Evolutionary conservation across 2,113 vertebrate species (phyloP).

Genomic region (Salvator merianae): DNA sequence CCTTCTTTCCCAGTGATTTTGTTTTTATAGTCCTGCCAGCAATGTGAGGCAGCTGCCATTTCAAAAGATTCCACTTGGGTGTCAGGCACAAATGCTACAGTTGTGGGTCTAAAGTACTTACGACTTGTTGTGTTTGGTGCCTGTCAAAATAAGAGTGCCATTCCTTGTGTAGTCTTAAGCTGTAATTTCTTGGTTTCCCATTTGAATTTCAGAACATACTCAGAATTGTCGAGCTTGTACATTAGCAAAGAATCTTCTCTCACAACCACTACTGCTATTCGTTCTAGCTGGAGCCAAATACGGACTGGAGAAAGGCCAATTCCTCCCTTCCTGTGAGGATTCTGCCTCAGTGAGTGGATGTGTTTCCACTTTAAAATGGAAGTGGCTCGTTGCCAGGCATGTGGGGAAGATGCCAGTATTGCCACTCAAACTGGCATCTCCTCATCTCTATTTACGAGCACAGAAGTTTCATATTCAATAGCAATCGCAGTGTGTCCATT

Average conservation of each 20-base stretch:
- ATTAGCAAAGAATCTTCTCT: background rate
- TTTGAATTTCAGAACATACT: background rate
- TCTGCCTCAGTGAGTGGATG: no score
- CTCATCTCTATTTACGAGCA: no score
- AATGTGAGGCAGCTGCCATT: slow-evolving; percentile 30
- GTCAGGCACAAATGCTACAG: slow-evolving; percentile 36
- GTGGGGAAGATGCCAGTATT: no score
- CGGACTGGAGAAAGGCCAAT: background rate
- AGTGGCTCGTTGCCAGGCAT: no score
- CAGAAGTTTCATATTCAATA: no score
- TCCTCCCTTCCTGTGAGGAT: no score
- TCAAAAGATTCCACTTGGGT: slow-evolving; percentile 64
- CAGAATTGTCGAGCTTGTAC: background rate
- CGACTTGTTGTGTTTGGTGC: slow-evolving; percentile 23
- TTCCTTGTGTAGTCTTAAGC: slow-evolving; percentile 44
- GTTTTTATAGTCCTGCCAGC: slow-evolving; percentile 42
- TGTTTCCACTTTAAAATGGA: no score
- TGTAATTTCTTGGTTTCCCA: background rate
- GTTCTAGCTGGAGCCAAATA: background rate
- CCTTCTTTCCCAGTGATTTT: slow-evolving; percentile 35
- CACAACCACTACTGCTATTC: no score
- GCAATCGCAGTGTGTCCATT: no score
- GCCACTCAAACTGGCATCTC: no score
- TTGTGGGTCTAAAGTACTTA: slow-evolving; percentile 30
- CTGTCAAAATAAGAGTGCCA: slow-evolving; percentile 18